phyloP scores from a whole-genome alignment of 2,797 vertebrate species.

The Ibycter americanus region DNA sequence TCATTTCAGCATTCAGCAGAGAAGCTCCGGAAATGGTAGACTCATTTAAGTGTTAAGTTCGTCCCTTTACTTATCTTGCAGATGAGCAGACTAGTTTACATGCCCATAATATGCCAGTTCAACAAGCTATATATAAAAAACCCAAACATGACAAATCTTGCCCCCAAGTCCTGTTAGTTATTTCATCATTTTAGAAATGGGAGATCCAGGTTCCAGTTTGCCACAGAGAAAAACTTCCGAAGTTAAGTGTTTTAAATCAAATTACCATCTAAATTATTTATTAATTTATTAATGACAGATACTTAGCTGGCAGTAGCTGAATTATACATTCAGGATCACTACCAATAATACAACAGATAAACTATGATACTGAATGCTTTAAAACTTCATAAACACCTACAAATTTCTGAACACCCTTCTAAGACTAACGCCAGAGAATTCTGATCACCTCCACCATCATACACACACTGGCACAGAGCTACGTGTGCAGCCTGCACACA shows the following conservation, averaged over 20 bases:
- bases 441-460: not conserved
- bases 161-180: not conserved
- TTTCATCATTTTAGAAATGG: not conserved
- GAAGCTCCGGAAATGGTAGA: not conserved
- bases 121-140: not conserved
- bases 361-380: not conserved
- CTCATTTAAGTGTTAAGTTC: not conserved
- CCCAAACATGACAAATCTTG: not conserved
- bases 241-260: not conserved
- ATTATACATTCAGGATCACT: not conserved
- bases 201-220: not conserved
- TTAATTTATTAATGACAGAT: not conserved
- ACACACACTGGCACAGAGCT: not conserved
- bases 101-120: not conserved
- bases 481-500: rapidly evolving
- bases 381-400: not conserved
- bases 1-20: not conserved
- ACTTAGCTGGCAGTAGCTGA: not conserved
- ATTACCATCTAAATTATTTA: not conserved
- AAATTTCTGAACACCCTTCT: not conserved
- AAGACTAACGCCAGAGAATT: not conserved
- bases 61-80: not conserved
- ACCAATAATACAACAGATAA: not conserved
- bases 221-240: rapidly evolving
- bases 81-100: not conserved